Evolutionary conservation across 2,113 vertebrate genomes (phyloP).

Genomic region (Callipepla squamata): DNA sequence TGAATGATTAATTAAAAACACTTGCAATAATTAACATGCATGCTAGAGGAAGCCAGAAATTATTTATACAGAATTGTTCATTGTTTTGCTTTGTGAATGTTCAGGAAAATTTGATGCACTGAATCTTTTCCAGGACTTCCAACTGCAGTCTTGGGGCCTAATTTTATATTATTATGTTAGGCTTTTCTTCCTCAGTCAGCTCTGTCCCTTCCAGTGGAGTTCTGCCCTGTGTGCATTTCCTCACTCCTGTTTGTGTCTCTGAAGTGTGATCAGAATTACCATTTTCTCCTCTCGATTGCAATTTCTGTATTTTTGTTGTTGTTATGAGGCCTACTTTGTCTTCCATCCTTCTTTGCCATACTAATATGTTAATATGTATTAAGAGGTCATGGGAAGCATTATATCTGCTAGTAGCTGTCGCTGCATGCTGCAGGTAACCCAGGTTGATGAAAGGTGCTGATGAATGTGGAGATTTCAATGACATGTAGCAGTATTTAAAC

Average conservation of each 20-base stretch:
- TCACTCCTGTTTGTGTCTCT: neutral
- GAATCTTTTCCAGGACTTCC: neutral
- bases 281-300: neutral
- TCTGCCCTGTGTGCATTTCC: neutral
- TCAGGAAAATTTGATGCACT: neutral
- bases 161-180: neutral
- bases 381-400: neutral
- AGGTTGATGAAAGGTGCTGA: neutral
- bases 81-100: neutral
- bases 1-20: constrained; percentile 36
- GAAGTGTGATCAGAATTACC: neutral
- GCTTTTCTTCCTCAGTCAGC: neutral
- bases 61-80: neutral
- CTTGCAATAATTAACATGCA: constrained; percentile 32
- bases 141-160: neutral
- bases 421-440: neutral
- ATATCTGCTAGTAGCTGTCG: neutral
- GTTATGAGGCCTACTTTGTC: neutral
- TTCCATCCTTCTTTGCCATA: neutral
- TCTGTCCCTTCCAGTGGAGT: neutral
- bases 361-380: rapidly evolving
- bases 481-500: neutral
- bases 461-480: neutral
- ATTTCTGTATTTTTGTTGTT: neutral
- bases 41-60: constrained; percentile 7